phyloP scores from a whole-genome alignment of 1,140 invertebrate species.

The Ceratoteleas bidentatus region DNA sequence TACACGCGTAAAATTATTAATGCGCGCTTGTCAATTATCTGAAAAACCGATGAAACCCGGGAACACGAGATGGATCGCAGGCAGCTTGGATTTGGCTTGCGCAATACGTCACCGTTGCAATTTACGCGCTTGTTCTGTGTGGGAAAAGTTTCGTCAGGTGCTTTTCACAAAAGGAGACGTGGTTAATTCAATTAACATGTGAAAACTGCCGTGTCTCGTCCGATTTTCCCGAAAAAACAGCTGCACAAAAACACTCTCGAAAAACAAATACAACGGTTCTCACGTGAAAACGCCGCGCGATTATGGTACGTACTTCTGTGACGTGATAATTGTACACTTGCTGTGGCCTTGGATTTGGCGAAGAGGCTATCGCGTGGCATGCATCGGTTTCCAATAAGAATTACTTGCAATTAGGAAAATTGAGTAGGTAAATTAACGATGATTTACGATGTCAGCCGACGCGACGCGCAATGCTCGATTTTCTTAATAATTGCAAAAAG shows the following conservation, averaged over 20 bases:
- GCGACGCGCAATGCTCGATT: slow-evolving; percentile 16
- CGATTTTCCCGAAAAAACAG: slow-evolving; percentile 5
- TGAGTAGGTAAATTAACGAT: slow-evolving; percentile 5
- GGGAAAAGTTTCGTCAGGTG: slow-evolving; percentile 12
- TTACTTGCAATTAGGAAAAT: slow-evolving; percentile 11
- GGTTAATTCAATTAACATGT: slow-evolving; percentile 44
- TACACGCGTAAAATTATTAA: slow-evolving; percentile 48
- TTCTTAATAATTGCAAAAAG: slow-evolving; percentile 51
- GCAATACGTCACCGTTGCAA: slow-evolving; percentile 17
- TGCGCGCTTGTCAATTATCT: slow-evolving; percentile 42
- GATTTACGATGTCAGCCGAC: slow-evolving; percentile 3
- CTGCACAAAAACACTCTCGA: background rate
- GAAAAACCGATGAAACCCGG: slow-evolving; percentile 50
- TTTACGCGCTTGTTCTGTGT: slow-evolving; percentile 26
- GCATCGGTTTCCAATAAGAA: slow-evolving; percentile 1
- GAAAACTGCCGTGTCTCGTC: slow-evolving; percentile 21
- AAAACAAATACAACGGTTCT: background rate
- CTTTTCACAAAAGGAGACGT: slow-evolving; percentile 19
- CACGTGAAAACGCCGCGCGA: slow-evolving; percentile 2
- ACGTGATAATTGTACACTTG: slow-evolving; percentile 9
- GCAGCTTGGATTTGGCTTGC: slow-evolving; percentile 12
- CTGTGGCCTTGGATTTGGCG: slow-evolving; percentile 5
- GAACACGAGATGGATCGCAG: slow-evolving; percentile 11
- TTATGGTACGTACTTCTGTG: background rate
- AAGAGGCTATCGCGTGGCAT: slow-evolving; percentile 2